Base-by-base conservation (phyloP, 2,888 invertebrate species). In the Aethes cnicana region DNA sequence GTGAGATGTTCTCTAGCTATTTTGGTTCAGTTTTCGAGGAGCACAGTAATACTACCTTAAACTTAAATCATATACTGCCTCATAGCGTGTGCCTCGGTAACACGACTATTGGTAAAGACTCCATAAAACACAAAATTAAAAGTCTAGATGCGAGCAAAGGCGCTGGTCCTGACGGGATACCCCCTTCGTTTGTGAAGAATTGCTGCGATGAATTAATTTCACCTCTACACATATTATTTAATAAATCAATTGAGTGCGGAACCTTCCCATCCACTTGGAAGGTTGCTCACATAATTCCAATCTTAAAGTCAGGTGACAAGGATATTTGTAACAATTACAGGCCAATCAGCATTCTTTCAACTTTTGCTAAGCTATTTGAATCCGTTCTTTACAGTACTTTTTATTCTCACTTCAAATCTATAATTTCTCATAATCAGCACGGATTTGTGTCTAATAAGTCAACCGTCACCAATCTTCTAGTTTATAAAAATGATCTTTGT, bases 341-440 rank as follows among this genome's bases (percentile, higher is more conserved):
- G 7, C 50, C 47, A 4, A 47, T 52, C 7, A 46, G 52, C 12
- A 47, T 52, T 12, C 16, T 52, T 8, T 47, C 41, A n/a, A 36
- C 47, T 30, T 14, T 52, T 9, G 47, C 43, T 6, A 55, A 55
- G 16, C 6, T 52, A 9, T 55, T 55, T 12, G 47, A 55, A 20
- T 36, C 50, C 2, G 7, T 47, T 6, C 9, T 50, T 1, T 53
- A 39, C 9, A 26, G 43, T n/a, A 6, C 7, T 12, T 12, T 47
- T 20, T 32, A 55, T 9, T 30, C 30, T 3, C 30, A 30, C 8
- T 14, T 30, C 7, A 6, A 3, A 2, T 3, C 11, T 2, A 9
- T 26, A 3, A 6, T 26, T 2, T 26, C 26, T 9, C 26, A n/a
- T 2, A n/a, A 9, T n/a, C 26, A 26, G 7, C 26, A 26, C 11